A percentile compares a stretch with the other conserved stretches of the same genome.
Conservation (phyloP, 2,113 vertebrate genomes). For the Mesembrinibis cayennensis region DNA sequence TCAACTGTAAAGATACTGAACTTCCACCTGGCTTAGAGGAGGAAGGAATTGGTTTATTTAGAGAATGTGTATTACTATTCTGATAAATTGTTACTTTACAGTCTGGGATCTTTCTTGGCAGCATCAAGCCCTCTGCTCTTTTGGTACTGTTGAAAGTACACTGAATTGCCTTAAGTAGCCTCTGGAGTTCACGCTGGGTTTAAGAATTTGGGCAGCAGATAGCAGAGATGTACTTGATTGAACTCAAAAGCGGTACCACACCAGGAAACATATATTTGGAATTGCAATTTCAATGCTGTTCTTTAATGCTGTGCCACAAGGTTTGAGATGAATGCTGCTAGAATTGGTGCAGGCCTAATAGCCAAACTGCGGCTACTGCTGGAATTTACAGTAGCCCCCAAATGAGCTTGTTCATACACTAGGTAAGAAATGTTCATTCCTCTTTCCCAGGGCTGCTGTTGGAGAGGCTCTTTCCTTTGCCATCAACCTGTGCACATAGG, state of each 20-base stretch:
- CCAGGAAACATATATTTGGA: neutral
- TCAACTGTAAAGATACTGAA: neutral
- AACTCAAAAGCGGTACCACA: neutral
- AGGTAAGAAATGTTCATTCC: neutral
- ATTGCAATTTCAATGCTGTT: conserved; percentile 5
- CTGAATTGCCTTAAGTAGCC: neutral
- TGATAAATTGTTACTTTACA: neutral
- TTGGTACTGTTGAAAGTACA: neutral
- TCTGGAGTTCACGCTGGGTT: neutral
- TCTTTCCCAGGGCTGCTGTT: neutral
- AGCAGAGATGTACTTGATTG: neutral
- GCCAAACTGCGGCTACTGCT: neutral
- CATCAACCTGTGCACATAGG: neutral
- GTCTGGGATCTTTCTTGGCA: neutral
- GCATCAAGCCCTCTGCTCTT: neutral
- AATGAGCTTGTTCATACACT: neutral
- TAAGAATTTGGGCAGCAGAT: neutral
- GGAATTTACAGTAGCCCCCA: neutral
- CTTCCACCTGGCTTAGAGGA: neutral
- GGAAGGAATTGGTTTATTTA: neutral
- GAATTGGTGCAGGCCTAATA: neutral
- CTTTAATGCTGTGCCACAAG: neutral
- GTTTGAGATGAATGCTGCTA: conserved; percentile 9
- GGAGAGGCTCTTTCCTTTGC: conserved; percentile 12
- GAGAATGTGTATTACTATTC: neutral